Percentiles rank a stretch among this genome's conserved stretches.
Conservation (phyloP, 2,888 invertebrate species). For the Allophyes oxyacanthae region DNA sequence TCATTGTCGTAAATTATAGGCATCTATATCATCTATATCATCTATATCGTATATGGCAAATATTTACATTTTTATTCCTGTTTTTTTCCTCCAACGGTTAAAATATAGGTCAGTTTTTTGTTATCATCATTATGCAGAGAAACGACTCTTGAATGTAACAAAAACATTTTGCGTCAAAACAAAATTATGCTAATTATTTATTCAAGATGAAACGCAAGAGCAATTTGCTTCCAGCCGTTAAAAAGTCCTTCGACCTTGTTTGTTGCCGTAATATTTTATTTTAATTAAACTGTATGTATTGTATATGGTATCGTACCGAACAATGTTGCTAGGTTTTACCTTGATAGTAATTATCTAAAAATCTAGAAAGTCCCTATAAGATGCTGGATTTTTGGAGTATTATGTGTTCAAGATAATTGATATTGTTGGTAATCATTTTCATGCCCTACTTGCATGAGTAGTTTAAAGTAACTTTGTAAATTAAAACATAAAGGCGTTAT, state of each 20-base stretch:
- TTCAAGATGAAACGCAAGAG: constrained; percentile 32
- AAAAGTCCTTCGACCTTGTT: constrained; percentile 27
- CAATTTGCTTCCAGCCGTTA: constrained; percentile 21
- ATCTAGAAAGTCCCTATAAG: neutral
- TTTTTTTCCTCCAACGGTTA: neutral
- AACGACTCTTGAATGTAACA: constrained; percentile 21
- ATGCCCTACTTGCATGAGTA: no score
- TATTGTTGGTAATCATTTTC: no score
- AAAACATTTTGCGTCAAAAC: constrained; percentile 11
- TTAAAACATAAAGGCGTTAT: no score
- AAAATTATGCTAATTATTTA: constrained; percentile 36
- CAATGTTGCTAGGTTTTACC: neutral
- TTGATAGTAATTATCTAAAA: neutral
- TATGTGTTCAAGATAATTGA: no score
- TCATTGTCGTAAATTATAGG: no score
- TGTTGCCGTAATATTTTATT: constrained; percentile 19
- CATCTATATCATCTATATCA: no score
- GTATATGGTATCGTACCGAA: constrained; percentile 9
- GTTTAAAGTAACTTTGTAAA: no score
- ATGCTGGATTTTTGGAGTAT: no score
- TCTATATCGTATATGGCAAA: no score
- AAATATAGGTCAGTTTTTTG: constrained; percentile 14
- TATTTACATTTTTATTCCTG: constrained; percentile 1
- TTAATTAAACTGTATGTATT: constrained; percentile 30
- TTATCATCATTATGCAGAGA: neutral